These are phyloP conservation scores for Orius insidiosus DNA, from an alignment of 1,140 invertebrate genomes.

Conservation along the genomic window DNA sequence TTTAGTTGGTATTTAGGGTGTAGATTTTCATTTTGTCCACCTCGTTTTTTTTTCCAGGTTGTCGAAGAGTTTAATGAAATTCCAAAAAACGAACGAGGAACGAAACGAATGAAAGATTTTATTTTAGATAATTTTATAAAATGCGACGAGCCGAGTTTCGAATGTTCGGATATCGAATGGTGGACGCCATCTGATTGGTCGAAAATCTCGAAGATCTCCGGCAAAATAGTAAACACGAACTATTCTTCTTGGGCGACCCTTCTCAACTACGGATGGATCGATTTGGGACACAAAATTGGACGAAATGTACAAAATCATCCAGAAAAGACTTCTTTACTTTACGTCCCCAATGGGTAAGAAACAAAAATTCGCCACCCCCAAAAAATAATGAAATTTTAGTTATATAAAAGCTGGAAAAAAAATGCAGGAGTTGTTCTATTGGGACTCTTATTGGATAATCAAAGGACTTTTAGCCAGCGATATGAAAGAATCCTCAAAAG, in stretches of 20 bases:
- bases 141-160: too few species aligned
- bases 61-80: too few species aligned
- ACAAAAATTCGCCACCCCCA: neutral
- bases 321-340: constrained; percentile 50
- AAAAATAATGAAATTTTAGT: too few species aligned
- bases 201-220: constrained; percentile 37
- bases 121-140: too few species aligned
- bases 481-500: constrained; percentile 52
- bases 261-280: constrained; percentile 51
- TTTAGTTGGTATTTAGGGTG: too few species aligned
- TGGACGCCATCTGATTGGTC: constrained; percentile 49
- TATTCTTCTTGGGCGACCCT: constrained; percentile 38
- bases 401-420: constrained; percentile 75
- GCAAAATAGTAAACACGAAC: constrained; percentile 40
- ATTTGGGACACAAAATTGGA: constrained; percentile 46
- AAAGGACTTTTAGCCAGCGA: constrained; percentile 55
- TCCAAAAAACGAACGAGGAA: too few species aligned
- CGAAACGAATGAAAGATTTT: too few species aligned
- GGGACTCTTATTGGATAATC: constrained; percentile 80
- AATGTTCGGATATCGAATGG: too few species aligned
- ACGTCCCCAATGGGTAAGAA: constrained; percentile 45
- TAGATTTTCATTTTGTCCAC: too few species aligned
- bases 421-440: constrained; percentile 76
- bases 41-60: too few species aligned
- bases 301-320: constrained; percentile 39